Evolutionary conservation across 30 jellyfish, hydroid and myxozoan genomes (phyloP).

Genomic region (Aurelia sp.): DNA sequence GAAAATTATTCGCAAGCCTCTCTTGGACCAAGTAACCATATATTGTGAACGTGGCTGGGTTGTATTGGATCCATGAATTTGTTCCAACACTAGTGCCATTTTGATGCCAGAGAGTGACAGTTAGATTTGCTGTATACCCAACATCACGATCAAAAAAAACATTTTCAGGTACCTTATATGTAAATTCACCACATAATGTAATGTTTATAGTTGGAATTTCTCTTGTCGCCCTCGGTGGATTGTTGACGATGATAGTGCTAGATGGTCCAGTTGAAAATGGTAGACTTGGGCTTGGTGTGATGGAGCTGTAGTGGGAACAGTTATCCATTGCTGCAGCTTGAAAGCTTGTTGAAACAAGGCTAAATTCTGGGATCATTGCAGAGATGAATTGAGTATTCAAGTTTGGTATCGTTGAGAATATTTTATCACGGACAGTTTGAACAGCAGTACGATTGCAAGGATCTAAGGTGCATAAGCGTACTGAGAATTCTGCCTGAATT

Average conservation of each 20-base stretch:
- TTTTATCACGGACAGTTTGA: constrained; percentile 3
- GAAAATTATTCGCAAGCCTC: neutral
- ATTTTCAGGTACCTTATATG: constrained; percentile 59
- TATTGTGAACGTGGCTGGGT: constrained; percentile 4
- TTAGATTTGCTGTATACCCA: constrained; percentile 70
- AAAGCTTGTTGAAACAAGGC: constrained; percentile 63
- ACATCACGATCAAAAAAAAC: constrained; percentile 85
- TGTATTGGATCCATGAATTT: constrained; percentile 47
- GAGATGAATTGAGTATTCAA: constrained; percentile 66
- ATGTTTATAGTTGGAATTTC: constrained; percentile 36
- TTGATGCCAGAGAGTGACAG: constrained; percentile 11
- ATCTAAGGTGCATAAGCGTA: constrained; percentile 44
- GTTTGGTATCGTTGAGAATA: constrained; percentile 29
- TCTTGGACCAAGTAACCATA: constrained; percentile 34
- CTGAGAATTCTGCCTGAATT: constrained; percentile 36
- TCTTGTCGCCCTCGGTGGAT: constrained; percentile 28
- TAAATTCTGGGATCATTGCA: constrained; percentile 94
- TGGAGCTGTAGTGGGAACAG: constrained; percentile 31
- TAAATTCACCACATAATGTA: constrained; percentile 53
- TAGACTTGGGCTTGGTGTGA: neutral
- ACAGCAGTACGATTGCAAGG: constrained; percentile 28
- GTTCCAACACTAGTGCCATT: constrained; percentile 13
- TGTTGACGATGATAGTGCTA: constrained; percentile 2
- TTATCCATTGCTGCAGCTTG: neutral
- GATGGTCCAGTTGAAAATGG: neutral